These are phyloP conservation scores for Anastatus disparis DNA, from an alignment of 1,140 invertebrate species.

Conservation along the genomic window DNA sequence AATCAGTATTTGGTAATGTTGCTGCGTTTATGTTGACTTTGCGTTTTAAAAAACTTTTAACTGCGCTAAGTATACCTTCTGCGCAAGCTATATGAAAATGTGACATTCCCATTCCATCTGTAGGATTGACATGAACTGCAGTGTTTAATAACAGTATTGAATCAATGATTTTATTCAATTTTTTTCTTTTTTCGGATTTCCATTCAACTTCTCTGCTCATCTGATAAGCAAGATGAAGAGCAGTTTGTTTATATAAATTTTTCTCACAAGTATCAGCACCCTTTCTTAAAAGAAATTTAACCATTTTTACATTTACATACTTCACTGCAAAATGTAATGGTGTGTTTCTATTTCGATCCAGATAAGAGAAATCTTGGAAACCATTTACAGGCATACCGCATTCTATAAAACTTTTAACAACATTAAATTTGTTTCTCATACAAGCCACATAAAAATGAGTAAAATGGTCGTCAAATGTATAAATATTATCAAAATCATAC, in stretches of 20 bases:
- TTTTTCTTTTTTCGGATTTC: not conserved
- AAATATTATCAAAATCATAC: too few species aligned
- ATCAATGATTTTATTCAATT: not conserved
- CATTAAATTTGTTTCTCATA: too few species aligned
- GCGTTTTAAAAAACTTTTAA: not conserved
- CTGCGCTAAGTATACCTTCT: not conserved
- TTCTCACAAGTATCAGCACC: not conserved
- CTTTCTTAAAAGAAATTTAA: too few species aligned
- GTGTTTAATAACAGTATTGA: not conserved
- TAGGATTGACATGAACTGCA: not conserved
- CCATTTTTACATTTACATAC: too few species aligned
- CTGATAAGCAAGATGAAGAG: conserved; percentile 18
- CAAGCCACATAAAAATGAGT: too few species aligned
- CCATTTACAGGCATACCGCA: conserved; percentile 8
- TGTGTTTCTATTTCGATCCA: too few species aligned
- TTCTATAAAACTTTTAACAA: not conserved
- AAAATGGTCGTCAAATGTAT: too few species aligned
- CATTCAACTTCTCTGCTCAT: conserved; percentile 14
- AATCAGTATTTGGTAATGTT: too few species aligned
- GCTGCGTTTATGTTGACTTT: not conserved
- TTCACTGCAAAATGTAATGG: too few species aligned
- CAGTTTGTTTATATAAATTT: not conserved
- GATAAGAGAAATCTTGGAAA: not conserved
- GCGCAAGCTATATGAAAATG: conserved; percentile 18
- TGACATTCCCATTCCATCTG: not conserved